Conservation (phyloP, 1,140 invertebrate genomes). For the Diplogasteroides magnus region DNA sequence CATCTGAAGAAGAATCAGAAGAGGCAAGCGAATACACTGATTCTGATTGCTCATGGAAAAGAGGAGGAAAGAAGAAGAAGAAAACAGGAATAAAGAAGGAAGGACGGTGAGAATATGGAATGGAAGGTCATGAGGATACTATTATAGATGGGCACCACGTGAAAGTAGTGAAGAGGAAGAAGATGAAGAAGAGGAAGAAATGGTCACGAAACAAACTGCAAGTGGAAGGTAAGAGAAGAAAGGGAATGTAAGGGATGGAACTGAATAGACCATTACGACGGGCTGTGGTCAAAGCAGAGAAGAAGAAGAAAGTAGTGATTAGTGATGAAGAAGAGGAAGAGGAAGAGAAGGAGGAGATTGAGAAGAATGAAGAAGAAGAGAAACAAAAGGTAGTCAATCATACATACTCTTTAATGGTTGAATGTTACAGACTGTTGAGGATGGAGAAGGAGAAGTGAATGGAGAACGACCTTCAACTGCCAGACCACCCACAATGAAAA, state of each 20-base stretch:
- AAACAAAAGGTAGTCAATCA: neutral
- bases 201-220: neutral
- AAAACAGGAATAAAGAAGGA: neutral
- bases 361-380: neutral
- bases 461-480: neutral
- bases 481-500: neutral
- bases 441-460: neutral
- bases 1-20: neutral
- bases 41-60: conserved; percentile 11
- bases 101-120: neutral
- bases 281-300: neutral
- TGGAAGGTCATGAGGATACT: neutral
- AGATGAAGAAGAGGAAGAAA: conserved; percentile 17
- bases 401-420: too few relatives aligned
- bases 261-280: neutral
- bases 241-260: neutral
- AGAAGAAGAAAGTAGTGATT: neutral
- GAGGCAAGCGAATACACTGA: neutral
- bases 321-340: conserved; percentile 1
- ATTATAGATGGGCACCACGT: neutral
- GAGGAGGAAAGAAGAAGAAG: conserved; percentile 7
- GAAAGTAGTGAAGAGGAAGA: conserved; percentile 5
- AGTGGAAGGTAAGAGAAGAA: neutral
- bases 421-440: too few relatives aligned
- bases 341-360: neutral